These are phyloP conservation scores for Drosophila merina DNA, from an alignment of 2,888 invertebrate genomes.

Conservation along the genomic window DNA sequence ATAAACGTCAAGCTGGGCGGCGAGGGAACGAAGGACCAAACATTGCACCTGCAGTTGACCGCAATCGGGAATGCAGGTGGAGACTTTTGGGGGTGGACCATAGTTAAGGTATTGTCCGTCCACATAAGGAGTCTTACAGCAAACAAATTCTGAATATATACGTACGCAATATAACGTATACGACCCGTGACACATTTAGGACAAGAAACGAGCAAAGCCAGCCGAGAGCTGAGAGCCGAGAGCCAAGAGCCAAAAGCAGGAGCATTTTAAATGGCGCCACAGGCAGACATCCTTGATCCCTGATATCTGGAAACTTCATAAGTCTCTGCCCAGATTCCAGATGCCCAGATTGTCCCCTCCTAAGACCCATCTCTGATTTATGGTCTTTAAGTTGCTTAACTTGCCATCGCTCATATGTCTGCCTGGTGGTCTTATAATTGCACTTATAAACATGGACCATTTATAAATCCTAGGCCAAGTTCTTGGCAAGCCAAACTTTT, in stretches of 20 bases:
- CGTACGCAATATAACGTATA: slow-evolving; percentile 50
- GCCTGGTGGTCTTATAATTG: slow-evolving; percentile 41
- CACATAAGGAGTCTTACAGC: slow-evolving; percentile 10
- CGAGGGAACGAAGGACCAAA: slow-evolving; percentile 20
- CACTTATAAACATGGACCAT: slow-evolving; percentile 48
- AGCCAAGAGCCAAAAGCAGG: slow-evolving; percentile 1
- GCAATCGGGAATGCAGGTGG: slow-evolving; percentile 30
- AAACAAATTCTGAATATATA: slow-evolving; percentile 24
- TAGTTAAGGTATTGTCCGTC: slow-evolving; percentile 29
- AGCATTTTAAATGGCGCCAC: slow-evolving; percentile 15
- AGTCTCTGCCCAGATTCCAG: slow-evolving; percentile 21
- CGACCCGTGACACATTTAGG: slow-evolving; percentile 23
- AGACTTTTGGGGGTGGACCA: not conserved
- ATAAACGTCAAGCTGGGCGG: slow-evolving; percentile 63
- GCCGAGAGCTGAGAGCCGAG: not conserved
- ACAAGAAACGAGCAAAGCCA: slow-evolving; percentile 2
- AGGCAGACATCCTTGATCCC: slow-evolving; percentile 25
- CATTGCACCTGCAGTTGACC: slow-evolving; percentile 44
- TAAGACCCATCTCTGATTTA: slow-evolving; percentile 59
- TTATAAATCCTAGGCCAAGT: slow-evolving; percentile 66
- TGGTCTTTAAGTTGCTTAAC: slow-evolving; percentile 56
- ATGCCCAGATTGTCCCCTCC: slow-evolving; percentile 5
- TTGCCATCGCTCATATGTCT: slow-evolving; percentile 50
- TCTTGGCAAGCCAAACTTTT: slow-evolving; percentile 65
- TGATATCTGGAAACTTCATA: slow-evolving; percentile 30